phyloP scores from a whole-genome alignment of 2,797 vertebrate species.

The Alcedo atthis region DNA sequence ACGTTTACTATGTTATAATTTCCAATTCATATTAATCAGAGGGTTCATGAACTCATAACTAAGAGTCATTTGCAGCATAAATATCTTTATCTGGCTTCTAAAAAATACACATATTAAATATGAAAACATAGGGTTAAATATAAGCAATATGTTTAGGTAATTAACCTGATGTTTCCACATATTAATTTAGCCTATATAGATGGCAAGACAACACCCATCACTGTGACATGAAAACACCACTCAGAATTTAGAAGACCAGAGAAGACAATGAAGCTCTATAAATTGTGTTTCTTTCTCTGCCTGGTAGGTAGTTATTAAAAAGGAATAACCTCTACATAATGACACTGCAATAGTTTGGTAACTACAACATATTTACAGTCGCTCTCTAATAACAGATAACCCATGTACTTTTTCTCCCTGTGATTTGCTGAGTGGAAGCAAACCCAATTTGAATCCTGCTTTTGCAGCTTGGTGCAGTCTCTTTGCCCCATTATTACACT shows the following conservation, averaged over 20 bases:
- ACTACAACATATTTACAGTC: constrained; percentile 11
- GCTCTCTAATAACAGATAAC: constrained; percentile 27
- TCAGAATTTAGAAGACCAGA: constrained; percentile 33
- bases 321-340: constrained; percentile 31
- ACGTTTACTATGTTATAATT: constrained; percentile 49
- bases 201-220: constrained; percentile 6
- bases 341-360: neutral
- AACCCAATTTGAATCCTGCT: constrained; percentile 14
- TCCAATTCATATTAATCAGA: constrained; percentile 68
- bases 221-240: neutral
- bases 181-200: constrained; percentile 27
- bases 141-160: constrained; percentile 38
- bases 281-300: neutral
- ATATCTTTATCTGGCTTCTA: constrained; percentile 46
- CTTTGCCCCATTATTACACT: constrained; percentile 30
- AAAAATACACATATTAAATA: constrained; percentile 44
- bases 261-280: constrained; percentile 15
- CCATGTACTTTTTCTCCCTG: neutral
- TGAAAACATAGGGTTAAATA: constrained; percentile 62
- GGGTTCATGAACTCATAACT: constrained; percentile 42
- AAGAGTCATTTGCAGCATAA: constrained; percentile 50
- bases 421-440: constrained; percentile 20
- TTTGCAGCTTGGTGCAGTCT: neutral
- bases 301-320: constrained; percentile 47
- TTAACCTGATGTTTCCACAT: constrained; percentile 37